Evolutionary conservation across 2,888 invertebrate species (phyloP).

Genomic region (Drosophila anomelani): DNA sequence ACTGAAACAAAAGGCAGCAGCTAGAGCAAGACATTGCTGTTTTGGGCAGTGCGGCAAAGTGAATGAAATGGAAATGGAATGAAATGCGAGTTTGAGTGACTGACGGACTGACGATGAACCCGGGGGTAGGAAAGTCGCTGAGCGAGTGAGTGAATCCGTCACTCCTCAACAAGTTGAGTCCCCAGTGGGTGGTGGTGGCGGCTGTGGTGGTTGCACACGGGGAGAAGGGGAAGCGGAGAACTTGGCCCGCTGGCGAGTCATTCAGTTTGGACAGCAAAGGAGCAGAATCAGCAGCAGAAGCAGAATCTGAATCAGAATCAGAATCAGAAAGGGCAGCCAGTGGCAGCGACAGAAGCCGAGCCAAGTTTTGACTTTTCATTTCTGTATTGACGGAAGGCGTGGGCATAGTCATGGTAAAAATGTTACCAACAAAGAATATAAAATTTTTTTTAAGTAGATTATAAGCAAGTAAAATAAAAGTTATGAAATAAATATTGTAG

Average conservation of each 20-base stretch:
- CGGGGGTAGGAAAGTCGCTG: constrained; percentile 36
- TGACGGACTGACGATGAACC: constrained; percentile 50
- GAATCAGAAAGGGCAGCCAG: constrained; percentile 12
- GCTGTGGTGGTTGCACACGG: neutral
- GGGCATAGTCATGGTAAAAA: neutral
- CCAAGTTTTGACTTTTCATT: constrained; percentile 63
- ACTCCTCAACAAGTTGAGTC: constrained; percentile 69
- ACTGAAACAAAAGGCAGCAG: constrained; percentile 53
- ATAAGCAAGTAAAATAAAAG: neutral
- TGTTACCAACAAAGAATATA: neutral
- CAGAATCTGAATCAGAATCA: constrained; percentile 12
- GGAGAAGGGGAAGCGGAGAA: neutral
- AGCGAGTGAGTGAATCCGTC: constrained; percentile 44
- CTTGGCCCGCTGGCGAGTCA: constrained; percentile 42
- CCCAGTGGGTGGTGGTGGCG: constrained; percentile 10
- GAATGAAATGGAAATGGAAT: constrained; percentile 49
- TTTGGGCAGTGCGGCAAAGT: constrained; percentile 58
- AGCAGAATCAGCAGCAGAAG: constrained; percentile 13
- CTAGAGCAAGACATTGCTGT: constrained; percentile 47
- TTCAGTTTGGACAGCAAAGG: constrained; percentile 40
- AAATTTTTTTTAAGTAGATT: too few species aligned
- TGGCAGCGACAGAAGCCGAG: constrained; percentile 26
- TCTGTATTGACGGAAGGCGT: constrained; percentile 49
- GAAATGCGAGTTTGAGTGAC: constrained; percentile 57
- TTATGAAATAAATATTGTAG: neutral